These are phyloP conservation scores for Hippopotamus amphibius DNA, from an alignment of 2,113 vertebrate genomes.

Conservation along the genomic window DNA sequence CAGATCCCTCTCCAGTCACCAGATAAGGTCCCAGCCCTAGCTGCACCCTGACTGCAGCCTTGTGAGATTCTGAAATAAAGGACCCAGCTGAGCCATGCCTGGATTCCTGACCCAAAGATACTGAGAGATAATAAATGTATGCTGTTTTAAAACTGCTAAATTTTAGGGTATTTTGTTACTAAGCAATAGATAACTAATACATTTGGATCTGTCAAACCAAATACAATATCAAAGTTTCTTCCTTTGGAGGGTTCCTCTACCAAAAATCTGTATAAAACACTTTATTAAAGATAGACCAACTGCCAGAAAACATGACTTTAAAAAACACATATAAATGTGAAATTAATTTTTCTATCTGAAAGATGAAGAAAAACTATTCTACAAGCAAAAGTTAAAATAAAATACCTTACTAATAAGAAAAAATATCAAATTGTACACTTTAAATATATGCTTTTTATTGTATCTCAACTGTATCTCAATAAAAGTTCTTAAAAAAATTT, in stretches of 20 bases:
- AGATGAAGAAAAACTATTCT: background rate
- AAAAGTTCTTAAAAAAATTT: too few relatives aligned
- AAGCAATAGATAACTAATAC: slow-evolving; percentile 8
- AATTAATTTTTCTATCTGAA: slow-evolving; percentile 1
- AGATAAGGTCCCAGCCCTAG: background rate
- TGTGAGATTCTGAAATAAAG: background rate
- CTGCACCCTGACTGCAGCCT: background rate
- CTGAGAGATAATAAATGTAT: background rate
- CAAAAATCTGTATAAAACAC: slow-evolving; percentile 28
- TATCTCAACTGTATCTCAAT: too few relatives aligned
- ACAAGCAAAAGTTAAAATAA: slow-evolving; percentile 47
- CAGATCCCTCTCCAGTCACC: background rate
- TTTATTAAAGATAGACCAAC: background rate
- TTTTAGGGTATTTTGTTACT: slow-evolving; percentile 19
- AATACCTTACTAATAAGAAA: background rate
- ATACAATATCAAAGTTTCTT: background rate
- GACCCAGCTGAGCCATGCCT: background rate
- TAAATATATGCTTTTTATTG: too few relatives aligned
- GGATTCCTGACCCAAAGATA: slow-evolving; percentile 8
- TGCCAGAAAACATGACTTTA: slow-evolving; percentile 32
- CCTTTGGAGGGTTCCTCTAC: background rate
- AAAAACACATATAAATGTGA: slow-evolving; percentile 13
- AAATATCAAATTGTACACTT: too few relatives aligned
- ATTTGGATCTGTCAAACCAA: background rate
- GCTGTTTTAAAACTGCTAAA: background rate